Evolutionary conservation across 2,888 invertebrate species (phyloP).

Genomic region (Clunio marinus): DNA sequence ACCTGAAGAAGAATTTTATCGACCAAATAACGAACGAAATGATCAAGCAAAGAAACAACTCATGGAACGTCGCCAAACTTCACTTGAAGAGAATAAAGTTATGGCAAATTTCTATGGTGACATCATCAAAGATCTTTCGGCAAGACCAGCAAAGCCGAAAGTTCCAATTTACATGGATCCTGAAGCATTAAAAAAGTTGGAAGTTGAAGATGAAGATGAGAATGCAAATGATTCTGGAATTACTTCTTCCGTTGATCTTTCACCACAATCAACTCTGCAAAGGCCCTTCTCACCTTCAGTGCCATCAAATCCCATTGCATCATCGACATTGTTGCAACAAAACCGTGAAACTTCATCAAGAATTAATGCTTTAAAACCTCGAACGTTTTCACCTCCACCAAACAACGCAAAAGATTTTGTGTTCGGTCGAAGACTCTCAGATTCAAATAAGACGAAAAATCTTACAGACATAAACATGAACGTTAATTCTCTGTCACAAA

Average conservation of each 20-base stretch:
- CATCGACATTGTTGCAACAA: no score
- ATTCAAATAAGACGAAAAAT: not conserved
- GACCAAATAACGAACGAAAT: conserved; percentile 43
- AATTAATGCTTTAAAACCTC: not conserved
- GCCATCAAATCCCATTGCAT: not conserved
- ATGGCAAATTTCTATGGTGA: conserved; percentile 77
- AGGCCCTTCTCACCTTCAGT: not conserved
- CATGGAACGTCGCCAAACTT: conserved; percentile 42
- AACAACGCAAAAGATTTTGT: not conserved
- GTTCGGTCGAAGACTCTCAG: conserved; percentile 3
- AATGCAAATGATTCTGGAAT: conserved; percentile 21
- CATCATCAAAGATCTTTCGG: conserved; percentile 68
- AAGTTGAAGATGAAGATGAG: conserved; percentile 49
- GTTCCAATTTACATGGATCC: conserved; percentile 59
- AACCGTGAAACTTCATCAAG: not conserved
- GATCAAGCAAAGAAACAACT: conserved; percentile 46
- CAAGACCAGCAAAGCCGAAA: conserved; percentile 46
- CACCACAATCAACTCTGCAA: conserved; percentile 18
- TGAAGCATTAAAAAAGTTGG: conserved; percentile 59
- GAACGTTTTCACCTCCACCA: not conserved
- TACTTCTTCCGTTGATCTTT: conserved; percentile 11
- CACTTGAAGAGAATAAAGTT: conserved; percentile 62
- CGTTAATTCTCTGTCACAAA: not conserved
- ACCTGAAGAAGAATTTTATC: conserved; percentile 46
- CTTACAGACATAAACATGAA: not conserved